Evolutionary conservation across 2,888 invertebrate species (phyloP), one percentile per base, ranked within the genome.

Genomic region (Strigamia maritima): DNA sequence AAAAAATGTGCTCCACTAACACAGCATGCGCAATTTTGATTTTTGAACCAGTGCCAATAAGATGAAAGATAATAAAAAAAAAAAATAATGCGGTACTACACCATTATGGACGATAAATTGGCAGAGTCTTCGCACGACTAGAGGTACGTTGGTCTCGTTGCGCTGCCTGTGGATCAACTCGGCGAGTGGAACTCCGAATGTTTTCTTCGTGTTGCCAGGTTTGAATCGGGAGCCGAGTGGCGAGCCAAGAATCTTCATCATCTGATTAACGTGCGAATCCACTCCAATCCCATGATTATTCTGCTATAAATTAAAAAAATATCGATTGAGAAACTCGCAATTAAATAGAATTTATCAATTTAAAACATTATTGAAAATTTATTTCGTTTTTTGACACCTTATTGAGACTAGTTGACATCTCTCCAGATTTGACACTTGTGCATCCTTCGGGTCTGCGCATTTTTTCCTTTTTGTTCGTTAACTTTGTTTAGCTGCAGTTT

Each of bases 71-170:
- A n/a, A n/a, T n/a, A n/a, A n/a, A n/a, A n/a, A n/a, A n/a, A n/a
- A n/a, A n/a, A n/a, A n/a, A n/a, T n/a, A n/a, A n/a, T n/a, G n/a
- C n/a, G n/a, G n/a, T n/a, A n/a, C n/a, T n/a, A n/a, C n/a, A 85
- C 87, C 87, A 81, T 87, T 83, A n/a, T 83, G 82, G 82, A 87
- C 87, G 82, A 88, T 87, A 83, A 85, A 88, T 76, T 84, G 84
- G 83, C 87, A 87, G 77, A 88, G 82, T 26, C 87, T 86, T 76
- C 86, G 84, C 28, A 87, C 85, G 75, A 87, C 85, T 81, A 83
- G 84, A 0, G 87, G 87, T 60, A 87, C 86, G 10, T 86, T 86
- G 60, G 82, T 82, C 24, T 82, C 82, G 80, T 82, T 82, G 10
- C 24, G 35, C 19, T 75, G 60, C 78, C 80, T 75, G 80, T 79